These are phyloP conservation scores for Podotricha telesiphe DNA, from an alignment of 2,888 invertebrate species.

Conservation along the genomic window DNA sequence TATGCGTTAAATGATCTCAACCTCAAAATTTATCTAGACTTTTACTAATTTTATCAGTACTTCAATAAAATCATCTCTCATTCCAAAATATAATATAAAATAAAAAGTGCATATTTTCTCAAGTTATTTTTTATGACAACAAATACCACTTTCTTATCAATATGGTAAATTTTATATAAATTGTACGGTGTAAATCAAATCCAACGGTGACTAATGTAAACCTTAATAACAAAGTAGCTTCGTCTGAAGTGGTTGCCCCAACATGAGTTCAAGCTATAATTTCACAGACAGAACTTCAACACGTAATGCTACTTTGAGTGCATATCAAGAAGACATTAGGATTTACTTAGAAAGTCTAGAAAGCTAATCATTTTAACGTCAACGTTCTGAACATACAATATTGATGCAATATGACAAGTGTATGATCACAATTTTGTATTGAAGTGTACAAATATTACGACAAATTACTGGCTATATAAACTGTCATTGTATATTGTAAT, in stretches of 20 bases:
- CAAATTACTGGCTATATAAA: neutral
- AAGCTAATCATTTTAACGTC: constrained; percentile 22
- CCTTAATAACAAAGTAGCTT: constrained; percentile 14
- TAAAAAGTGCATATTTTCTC: too few relatives aligned
- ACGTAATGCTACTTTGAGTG: constrained; percentile 18
- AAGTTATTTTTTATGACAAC: too few relatives aligned
- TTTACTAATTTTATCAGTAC: too few relatives aligned
- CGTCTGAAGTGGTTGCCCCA: neutral
- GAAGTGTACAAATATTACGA: neutral
- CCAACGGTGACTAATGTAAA: constrained; percentile 19
- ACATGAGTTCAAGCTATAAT: constrained; percentile 18
- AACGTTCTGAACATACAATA: neutral
- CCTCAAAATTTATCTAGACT: too few relatives aligned
- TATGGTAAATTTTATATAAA: neutral
- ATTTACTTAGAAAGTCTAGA: constrained; percentile 7
- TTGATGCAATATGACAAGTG: too few relatives aligned
- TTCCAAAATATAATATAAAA: too few relatives aligned
- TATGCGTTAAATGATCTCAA: too few relatives aligned
- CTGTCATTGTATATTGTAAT: neutral
- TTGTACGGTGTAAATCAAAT: neutral
- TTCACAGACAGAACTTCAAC: constrained; percentile 11
- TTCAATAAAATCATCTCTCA: too few relatives aligned
- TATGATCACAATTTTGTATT: constrained; percentile 6
- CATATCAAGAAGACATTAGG: constrained; percentile 28
- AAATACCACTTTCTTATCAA: neutral